phyloP scores from a whole-genome alignment of 2,113 vertebrate species.

The Heterotilapia buettikoferi region DNA sequence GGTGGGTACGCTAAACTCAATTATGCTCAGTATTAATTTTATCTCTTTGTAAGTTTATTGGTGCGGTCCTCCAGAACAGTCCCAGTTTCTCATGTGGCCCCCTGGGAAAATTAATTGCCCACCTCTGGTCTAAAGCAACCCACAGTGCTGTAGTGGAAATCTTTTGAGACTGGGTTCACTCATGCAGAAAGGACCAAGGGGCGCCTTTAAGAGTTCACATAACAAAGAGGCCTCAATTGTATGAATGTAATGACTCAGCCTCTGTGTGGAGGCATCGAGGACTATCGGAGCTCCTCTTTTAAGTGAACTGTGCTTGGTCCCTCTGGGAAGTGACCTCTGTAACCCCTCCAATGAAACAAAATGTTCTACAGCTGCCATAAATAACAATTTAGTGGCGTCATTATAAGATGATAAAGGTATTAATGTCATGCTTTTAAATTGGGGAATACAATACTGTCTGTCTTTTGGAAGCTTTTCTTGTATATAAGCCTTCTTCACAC shows the following conservation, averaged over 20 bases:
- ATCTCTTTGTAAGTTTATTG: neutral
- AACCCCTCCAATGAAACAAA: neutral
- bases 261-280: neutral
- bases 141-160: neutral
- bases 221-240: neutral
- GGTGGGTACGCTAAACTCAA: neutral
- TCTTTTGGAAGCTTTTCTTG: accelerated
- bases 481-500: neutral
- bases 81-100: neutral
- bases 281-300: accelerated
- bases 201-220: neutral
- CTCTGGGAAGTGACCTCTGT: accelerated
- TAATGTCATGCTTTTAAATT: neutral
- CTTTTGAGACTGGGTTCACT: neutral
- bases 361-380: neutral
- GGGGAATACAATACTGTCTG: accelerated
- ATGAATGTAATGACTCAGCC: neutral
- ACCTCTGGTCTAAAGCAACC: neutral
- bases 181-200: neutral
- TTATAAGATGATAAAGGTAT: neutral
- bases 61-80: neutral
- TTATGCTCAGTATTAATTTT: neutral
- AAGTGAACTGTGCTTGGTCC: neutral
- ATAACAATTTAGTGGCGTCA: neutral
- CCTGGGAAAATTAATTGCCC: neutral